Percentiles rank a stretch among this genome's conserved stretches.
Evolutionary conservation across 2,113 vertebrate genomes (phyloP).

Genomic region (Poeciliopsis turrubarensis): DNA sequence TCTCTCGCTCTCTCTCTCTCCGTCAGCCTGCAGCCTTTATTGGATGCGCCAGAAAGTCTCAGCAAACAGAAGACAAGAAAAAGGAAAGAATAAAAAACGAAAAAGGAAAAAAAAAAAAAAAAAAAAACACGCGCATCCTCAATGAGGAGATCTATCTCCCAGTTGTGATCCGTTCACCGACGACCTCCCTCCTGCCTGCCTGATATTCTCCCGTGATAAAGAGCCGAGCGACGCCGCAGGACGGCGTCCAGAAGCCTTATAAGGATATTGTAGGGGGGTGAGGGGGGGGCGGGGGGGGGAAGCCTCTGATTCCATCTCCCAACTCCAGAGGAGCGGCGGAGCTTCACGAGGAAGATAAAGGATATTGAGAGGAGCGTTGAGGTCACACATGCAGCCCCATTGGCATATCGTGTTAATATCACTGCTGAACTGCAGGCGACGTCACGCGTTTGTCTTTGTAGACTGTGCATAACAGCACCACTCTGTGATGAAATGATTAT

Average conservation of each 20-base stretch:
- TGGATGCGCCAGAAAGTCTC: slow-evolving; percentile 30
- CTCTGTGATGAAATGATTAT: background rate
- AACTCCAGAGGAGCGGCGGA: background rate
- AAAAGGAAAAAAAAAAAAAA: no score
- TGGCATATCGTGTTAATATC: background rate
- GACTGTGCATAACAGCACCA: no score
- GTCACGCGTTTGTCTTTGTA: background rate
- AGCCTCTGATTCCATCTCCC: background rate
- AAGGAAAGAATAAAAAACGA: no score
- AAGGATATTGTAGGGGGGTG: no score
- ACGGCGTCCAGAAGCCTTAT: background rate
- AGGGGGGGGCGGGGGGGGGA: background rate
- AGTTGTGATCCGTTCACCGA: slow-evolving; percentile 5
- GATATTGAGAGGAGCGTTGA: background rate
- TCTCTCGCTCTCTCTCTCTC: background rate
- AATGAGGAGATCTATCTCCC: slow-evolving; percentile 3
- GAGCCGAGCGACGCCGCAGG: background rate
- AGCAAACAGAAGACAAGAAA: slow-evolving; percentile 2
- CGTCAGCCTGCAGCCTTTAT: slow-evolving; percentile 21
- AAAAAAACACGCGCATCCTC: background rate
- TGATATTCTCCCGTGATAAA: background rate
- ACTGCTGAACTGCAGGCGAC: background rate
- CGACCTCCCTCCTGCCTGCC: background rate
- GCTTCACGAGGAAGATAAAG: background rate
- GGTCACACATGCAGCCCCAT: background rate